These are phyloP conservation scores for Myotis lucifugus DNA, from an alignment of 2,113 vertebrate genomes.

Conservation along the genomic window DNA sequence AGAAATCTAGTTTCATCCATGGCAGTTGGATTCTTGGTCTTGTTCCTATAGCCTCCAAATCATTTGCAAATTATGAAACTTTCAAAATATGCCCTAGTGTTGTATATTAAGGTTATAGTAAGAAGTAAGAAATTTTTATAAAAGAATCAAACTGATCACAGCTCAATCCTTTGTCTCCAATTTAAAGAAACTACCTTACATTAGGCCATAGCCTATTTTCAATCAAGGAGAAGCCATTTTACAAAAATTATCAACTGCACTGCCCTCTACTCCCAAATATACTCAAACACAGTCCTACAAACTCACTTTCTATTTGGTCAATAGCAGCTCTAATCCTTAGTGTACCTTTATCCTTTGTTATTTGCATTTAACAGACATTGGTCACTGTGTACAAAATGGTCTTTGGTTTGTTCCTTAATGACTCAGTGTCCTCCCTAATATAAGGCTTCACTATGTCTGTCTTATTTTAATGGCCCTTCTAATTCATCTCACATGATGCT, in stretches of 20 bases:
- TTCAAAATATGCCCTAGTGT: background rate
- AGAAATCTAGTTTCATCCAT: background rate
- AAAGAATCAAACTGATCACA: background rate
- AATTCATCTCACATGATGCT: background rate
- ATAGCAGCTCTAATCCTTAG: background rate
- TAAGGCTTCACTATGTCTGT: background rate
- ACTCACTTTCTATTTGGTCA: background rate
- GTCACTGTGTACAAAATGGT: background rate
- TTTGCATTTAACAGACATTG: background rate
- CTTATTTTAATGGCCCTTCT: background rate
- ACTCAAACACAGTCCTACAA: background rate
- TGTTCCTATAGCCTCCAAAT: background rate
- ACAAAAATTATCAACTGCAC: background rate
- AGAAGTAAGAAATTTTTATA: constrained; percentile 19
- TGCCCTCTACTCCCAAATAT: background rate
- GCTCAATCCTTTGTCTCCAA: background rate
- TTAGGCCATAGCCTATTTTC: background rate
- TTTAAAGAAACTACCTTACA: background rate
- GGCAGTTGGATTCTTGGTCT: background rate
- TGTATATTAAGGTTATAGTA: background rate
- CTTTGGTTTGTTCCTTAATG: background rate
- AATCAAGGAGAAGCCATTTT: background rate
- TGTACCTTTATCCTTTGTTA: background rate
- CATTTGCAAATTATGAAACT: background rate
- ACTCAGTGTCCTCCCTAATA: background rate